Percentiles rank a stretch among this genome's conserved stretches.
phyloP scores from a whole-genome alignment of 1,140 invertebrate species.

The Philotrypesis tridentata region DNA sequence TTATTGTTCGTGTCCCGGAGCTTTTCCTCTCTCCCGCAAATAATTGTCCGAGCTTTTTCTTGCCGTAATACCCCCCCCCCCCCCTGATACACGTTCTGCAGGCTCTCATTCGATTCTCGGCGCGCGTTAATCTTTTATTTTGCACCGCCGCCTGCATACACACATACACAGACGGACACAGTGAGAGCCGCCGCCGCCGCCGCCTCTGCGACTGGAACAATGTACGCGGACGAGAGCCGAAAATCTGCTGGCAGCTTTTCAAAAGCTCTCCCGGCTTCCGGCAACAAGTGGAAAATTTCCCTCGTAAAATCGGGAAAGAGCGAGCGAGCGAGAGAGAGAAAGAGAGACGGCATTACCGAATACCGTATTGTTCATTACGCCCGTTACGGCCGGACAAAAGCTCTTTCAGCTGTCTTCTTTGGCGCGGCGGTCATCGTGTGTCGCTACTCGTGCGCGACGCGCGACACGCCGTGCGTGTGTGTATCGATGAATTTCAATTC shows the following conservation, averaged over 20 bases:
- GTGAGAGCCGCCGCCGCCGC: too few relatives aligned
- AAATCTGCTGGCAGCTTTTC: neutral
- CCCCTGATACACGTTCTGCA: neutral
- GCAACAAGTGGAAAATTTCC: neutral
- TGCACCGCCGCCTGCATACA: too few relatives aligned
- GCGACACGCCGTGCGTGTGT: too few relatives aligned
- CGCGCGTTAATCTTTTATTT: neutral
- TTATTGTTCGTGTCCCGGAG: slow-evolving; percentile 1
- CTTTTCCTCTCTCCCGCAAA: neutral
- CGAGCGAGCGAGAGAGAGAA: too few relatives aligned
- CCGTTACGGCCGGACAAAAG: neutral
- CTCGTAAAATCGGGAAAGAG: neutral
- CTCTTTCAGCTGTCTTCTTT: neutral
- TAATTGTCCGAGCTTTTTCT: slow-evolving; percentile 12
- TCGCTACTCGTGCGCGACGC: neutral
- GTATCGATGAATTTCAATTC: too few relatives aligned
- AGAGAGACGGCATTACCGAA: neutral
- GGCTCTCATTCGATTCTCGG: neutral
- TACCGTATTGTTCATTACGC: neutral
- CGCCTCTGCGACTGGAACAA: neutral
- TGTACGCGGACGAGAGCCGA: neutral
- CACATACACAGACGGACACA: too few relatives aligned
- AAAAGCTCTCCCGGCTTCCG: neutral
- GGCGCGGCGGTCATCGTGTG: too few relatives aligned
- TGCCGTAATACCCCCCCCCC: neutral